Base-by-base conservation (phyloP, 2,113 vertebrate species). In the Dromiciops gliroides region DNA sequence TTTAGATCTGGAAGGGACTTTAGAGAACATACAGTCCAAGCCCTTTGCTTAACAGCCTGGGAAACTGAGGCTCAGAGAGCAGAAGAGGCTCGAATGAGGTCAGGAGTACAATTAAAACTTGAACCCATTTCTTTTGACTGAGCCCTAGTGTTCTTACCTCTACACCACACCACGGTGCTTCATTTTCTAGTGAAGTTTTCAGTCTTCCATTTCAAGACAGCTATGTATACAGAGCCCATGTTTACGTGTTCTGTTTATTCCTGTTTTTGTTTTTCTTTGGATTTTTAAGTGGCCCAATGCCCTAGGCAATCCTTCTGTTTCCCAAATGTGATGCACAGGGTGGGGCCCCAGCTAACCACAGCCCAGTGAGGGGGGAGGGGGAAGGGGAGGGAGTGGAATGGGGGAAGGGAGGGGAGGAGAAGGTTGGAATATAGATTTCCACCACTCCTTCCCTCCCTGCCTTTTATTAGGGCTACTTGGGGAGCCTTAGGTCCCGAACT, bases 231-330 rank as follows among this genome's bases (percentile, higher is more conserved):
- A 49, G 94, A 91, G 23, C 95, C 95, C 26, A 16, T 92, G 88
- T 89, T 93, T 92, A 83, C 92, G 92, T 25, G 22, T 96, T 95
- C 95, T 95, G 90, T 48, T 95, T 94, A 94, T 75, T 96, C 95
- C 95, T 97, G 96, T 97, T 97, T 83, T 83, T 97, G 96, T 97
- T 97, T 97, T 97, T 83, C 60, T 67, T 67, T 67, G 97, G 60
- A 83, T 83, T 83, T 83, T 96, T 96, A 97, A 94, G 26, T 95
- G 95, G 97, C 96, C 97, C 97, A 95, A 95, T 95, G 96, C 96
- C 95, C 97, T 97, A 96, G 97, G 97, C 97, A 98, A 97, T 96
- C 96, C 96, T 97, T 97, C 93, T 75, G 95, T 96, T 98, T 97
- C 95, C 96, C 95, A 97, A 97, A 96, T 97, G 97, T 96, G 92